Base-by-base conservation (phyloP, 2,113 vertebrate species). In the Eubucco bourcierii region DNA sequence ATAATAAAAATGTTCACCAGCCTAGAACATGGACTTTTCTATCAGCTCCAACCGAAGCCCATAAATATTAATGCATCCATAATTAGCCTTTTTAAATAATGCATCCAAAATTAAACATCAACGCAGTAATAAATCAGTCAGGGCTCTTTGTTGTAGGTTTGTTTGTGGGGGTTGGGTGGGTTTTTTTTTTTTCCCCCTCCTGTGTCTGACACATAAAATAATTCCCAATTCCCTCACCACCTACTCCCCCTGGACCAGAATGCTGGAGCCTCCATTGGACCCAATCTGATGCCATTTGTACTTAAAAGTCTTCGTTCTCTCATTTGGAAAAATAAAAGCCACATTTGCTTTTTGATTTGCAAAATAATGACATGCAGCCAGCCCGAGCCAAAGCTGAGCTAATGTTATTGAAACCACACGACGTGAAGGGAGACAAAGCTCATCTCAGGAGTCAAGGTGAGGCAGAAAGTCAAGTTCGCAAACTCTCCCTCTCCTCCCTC, bases 81-180 rank as follows among this genome's bases (percentile, higher is more conserved):
- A 96, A 96, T 97, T 96, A 96, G 95, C 85, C 94, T 95, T 96
- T 95, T 96, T 95, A 97, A 97, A 96, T 96, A 97, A 97, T 96
- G 93, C 95, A 97, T 95, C 95, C 93, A 95, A 95, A 96, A 96
- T 97, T 97, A 97, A 97, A 97, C 95, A 95, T 97, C 95, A 97
- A 90, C 81, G 87, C 89, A 79, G 92, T 90, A 91, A 95, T 96
- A 97, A 97, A 97, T 97, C 96, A 97, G 92, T 94, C 92, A 96
- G 80, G 24, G 84, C 60, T 97, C 84, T 96, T 95, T 96, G 90
- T 91, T 96, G 78, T 63, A 88, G 78, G 80, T 82, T 95, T 93
- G 91, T 61, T 23, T 14, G 24, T 31, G 13, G 10, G 31, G 47
- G 8, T 39, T 52, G 29, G 34, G n/a, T n/a, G 52, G 0, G 12